Evolutionary conservation across 2,888 invertebrate genomes (phyloP).

Genomic region (Drosophila yooni): DNA sequence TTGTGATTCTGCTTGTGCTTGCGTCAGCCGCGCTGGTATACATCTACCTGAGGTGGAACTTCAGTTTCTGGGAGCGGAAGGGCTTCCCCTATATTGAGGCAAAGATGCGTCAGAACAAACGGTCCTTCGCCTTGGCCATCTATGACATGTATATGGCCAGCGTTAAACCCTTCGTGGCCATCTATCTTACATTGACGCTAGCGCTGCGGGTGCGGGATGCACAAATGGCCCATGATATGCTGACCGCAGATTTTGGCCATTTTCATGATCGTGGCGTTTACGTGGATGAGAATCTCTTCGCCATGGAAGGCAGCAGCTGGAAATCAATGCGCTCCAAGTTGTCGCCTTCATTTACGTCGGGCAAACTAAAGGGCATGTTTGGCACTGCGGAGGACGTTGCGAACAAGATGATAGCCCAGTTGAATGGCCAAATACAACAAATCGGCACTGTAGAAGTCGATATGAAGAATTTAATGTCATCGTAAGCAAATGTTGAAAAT

Average conservation of each 20-base stretch:
- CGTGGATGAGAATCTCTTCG: slow-evolving; percentile 87
- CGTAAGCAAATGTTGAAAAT: slow-evolving; percentile 51
- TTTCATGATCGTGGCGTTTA: slow-evolving; percentile 89
- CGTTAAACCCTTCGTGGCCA: slow-evolving; percentile 86
- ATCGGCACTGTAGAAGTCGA: slow-evolving; percentile 85
- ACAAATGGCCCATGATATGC: slow-evolving; percentile 87
- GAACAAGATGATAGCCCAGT: slow-evolving; percentile 85
- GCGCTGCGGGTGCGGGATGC: slow-evolving; percentile 88
- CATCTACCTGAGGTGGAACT: slow-evolving; percentile 75
- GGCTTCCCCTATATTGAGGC: slow-evolving; percentile 87
- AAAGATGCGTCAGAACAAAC: slow-evolving; percentile 86
- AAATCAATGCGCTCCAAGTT: slow-evolving; percentile 87
- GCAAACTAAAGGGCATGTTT: slow-evolving; percentile 89
- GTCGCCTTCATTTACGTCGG: slow-evolving; percentile 89
- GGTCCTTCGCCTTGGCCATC: slow-evolving; percentile 88
- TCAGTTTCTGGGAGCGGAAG: slow-evolving; percentile 87
- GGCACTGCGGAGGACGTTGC: slow-evolving; percentile 87
- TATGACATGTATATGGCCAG: slow-evolving; percentile 86
- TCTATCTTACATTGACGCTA: slow-evolving; percentile 88
- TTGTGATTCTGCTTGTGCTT: slow-evolving; percentile 48
- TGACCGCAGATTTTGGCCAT: slow-evolving; percentile 88
- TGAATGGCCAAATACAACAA: slow-evolving; percentile 80
- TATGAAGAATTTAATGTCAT: slow-evolving; percentile 82
- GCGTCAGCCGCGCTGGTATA: slow-evolving; percentile 44
- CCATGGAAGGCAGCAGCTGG: slow-evolving; percentile 86